Evolutionary conservation across 2,113 vertebrate genomes (phyloP).

Genomic region (Xiphophorus couchianus): DNA sequence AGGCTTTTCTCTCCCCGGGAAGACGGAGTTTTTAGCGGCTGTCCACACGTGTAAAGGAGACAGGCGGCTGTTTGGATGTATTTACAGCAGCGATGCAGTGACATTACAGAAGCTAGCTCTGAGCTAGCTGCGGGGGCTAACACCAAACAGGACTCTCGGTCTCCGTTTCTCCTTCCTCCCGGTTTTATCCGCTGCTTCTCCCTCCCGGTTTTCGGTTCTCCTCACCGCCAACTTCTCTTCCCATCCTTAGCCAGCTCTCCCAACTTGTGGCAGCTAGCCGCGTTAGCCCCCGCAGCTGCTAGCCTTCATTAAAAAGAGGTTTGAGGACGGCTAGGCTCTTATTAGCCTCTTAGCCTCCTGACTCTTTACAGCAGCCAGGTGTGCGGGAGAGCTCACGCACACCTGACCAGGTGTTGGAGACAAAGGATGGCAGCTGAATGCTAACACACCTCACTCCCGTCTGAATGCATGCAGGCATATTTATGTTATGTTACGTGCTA

Average conservation of each 20-base stretch:
- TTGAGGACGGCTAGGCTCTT: constrained; percentile 45
- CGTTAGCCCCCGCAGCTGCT: constrained; percentile 66
- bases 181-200: constrained; percentile 17
- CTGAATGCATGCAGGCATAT: background rate
- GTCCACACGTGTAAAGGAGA: constrained; percentile 76
- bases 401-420: constrained; percentile 63
- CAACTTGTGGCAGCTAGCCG: constrained; percentile 66
- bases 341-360: constrained; percentile 56
- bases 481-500: no score
- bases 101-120: constrained; percentile 73
- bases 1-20: constrained; percentile 52
- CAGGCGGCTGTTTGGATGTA: constrained; percentile 52
- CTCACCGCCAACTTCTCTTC: constrained; percentile 28
- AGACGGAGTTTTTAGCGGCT: constrained; percentile 72
- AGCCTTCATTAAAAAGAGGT: constrained; percentile 49
- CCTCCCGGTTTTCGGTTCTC: constrained; percentile 11
- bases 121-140: constrained; percentile 73
- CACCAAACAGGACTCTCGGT: constrained; percentile 66
- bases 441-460: background rate
- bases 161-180: constrained; percentile 33
- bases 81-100: constrained; percentile 77
- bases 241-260: constrained; percentile 24
- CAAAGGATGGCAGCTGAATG: constrained; percentile 22
- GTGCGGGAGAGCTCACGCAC: background rate
- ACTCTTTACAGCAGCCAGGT: constrained; percentile 31